Conservation (phyloP, 2,888 invertebrate species). For the Drosophila diplacantha region DNA sequence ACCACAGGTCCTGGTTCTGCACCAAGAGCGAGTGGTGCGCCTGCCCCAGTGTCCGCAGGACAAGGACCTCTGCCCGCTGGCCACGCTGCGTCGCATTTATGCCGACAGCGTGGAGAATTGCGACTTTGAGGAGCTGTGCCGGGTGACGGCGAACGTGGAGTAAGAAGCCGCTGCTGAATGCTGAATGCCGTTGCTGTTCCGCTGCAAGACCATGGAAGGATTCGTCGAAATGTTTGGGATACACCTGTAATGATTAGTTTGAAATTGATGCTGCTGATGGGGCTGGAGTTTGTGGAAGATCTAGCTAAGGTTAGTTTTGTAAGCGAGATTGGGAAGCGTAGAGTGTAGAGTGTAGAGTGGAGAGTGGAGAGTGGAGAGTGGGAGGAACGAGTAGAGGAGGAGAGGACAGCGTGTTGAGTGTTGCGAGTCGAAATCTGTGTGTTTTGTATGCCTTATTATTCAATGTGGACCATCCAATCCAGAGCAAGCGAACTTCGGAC, state of each 20-base stretch:
- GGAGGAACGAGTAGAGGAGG: not conserved
- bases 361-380: not conserved
- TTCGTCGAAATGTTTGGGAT: slow-evolving; percentile 34
- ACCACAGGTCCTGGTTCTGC: slow-evolving; percentile 82
- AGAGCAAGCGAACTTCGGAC: slow-evolving; percentile 7
- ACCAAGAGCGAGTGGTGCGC: slow-evolving; percentile 85
- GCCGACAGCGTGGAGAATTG: slow-evolving; percentile 82
- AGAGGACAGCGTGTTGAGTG: slow-evolving; percentile 9
- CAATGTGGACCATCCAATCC: slow-evolving; percentile 36
- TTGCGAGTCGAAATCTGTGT: slow-evolving; percentile 28
- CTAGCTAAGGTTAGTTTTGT: slow-evolving; percentile 14
- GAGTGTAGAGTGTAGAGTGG: not conserved
- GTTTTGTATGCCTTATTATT: slow-evolving; percentile 40
- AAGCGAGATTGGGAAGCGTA: slow-evolving; percentile 1
- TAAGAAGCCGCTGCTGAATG: slow-evolving; percentile 1
- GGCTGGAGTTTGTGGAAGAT: slow-evolving; percentile 4
- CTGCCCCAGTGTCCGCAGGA: slow-evolving; percentile 83
- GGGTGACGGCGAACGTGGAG: slow-evolving; percentile 22
- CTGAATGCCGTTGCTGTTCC: slow-evolving; percentile 8
- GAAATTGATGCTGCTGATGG: slow-evolving; percentile 17
- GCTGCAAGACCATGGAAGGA: slow-evolving; percentile 18
- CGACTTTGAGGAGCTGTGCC: slow-evolving; percentile 83
- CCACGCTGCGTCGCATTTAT: slow-evolving; percentile 80
- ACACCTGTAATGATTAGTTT: slow-evolving; percentile 18
- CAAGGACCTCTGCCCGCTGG: slow-evolving; percentile 82